Evolutionary conservation across 2,888 invertebrate species (phyloP).

Genomic region (Seira musarum): DNA sequence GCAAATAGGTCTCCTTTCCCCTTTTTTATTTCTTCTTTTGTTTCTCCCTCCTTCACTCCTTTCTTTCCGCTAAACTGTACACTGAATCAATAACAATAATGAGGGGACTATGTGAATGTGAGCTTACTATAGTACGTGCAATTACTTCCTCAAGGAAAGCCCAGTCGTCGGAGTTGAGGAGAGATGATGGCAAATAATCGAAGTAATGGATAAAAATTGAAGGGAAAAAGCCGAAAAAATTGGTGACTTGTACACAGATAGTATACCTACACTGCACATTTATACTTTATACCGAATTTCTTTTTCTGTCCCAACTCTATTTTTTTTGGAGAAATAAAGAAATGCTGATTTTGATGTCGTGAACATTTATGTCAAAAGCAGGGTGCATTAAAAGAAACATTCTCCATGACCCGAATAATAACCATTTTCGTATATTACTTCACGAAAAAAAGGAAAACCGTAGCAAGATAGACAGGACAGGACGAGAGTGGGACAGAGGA

Average conservation of each 20-base stretch:
- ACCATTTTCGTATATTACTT: slow-evolving; percentile 27
- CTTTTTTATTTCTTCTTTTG: slow-evolving; percentile 19
- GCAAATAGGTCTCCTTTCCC: slow-evolving; percentile 20
- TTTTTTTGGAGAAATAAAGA: slow-evolving; percentile 26
- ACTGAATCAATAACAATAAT: slow-evolving; percentile 46
- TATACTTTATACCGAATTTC: too few species aligned
- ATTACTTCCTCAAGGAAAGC: slow-evolving; percentile 33
- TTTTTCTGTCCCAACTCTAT: too few species aligned
- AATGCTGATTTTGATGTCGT: slow-evolving; percentile 37
- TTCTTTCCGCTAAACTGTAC: slow-evolving; percentile 11
- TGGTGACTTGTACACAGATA: background rate
- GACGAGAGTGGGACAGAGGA: too few species aligned
- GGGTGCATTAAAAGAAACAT: slow-evolving; percentile 44
- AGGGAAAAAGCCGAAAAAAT: slow-evolving; percentile 9
- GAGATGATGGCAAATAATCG: slow-evolving; percentile 34
- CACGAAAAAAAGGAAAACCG: background rate
- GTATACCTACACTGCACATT: too few species aligned
- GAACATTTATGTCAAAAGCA: slow-evolving; percentile 42
- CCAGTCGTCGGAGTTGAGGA: background rate
- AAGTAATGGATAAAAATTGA: slow-evolving; percentile 36
- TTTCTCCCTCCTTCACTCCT: slow-evolving; percentile 9
- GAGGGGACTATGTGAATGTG: slow-evolving; percentile 19
- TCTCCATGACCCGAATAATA: slow-evolving; percentile 47
- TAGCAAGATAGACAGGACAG: slow-evolving; percentile 11
- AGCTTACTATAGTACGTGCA: slow-evolving; percentile 20